Evolutionary conservation across 2,113 vertebrate genomes (phyloP), one percentile per base, ranked within the genome.

Genomic region (Prionailurus viverrinus): DNA sequence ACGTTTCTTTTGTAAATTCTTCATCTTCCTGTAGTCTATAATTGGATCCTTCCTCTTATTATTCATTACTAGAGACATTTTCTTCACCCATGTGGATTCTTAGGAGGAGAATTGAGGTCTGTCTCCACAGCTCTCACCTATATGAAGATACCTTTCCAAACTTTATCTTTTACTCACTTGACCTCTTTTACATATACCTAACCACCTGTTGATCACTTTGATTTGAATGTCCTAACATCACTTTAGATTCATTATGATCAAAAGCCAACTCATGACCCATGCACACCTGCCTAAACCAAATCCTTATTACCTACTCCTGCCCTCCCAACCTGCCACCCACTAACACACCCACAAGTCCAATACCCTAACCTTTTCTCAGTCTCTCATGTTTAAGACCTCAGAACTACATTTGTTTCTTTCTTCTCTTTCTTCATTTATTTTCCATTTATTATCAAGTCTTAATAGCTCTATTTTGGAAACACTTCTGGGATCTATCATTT

Each of bases 1-100:
- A 45, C 65, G 10, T 87, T 71, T 92, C 27, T 88, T 95, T 80
- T 91, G 53, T 9, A 91, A 84, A 39, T 51, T 84, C 19, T 83
- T 91, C 63, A 63, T 31, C 86, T 76, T 33, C 36, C 14, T 78
- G 14, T 25, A 69, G 21, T 31, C 63, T 31, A 5, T 73, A 55
- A 58, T 25, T 92, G 51, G 48, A 79, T 39, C 36, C 33, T 95
- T 79, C 29, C 14, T 29, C 18, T 61, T 51, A 29, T 45, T 55
- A 86, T n/a, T 88, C 33, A 23, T 4, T 78, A 71, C 25, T 29
- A 76, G 21, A 94, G 36, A 80, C 29, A 73, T 51, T 71, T 79
- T 68, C 19, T 27, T 89, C 55, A 53, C 29, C 21, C 29, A 63
- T 0, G 23, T 53, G n/a, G 14, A 94, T 55, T 29, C 33, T 83